Base-by-base conservation (phyloP, 2,797 vertebrate species). In the Rhinichthys osculus region DNA sequence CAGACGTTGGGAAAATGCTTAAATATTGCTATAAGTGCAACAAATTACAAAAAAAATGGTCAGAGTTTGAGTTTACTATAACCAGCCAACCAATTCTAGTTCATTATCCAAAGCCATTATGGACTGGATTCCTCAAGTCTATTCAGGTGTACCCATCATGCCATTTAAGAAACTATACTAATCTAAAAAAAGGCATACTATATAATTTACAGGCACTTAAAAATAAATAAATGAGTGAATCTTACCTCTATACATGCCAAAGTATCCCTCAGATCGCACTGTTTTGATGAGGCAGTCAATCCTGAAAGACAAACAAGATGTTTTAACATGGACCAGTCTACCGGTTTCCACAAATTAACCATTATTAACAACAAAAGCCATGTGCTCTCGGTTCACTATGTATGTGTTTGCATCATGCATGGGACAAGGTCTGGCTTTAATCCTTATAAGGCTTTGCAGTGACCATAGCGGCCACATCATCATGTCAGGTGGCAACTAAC, bases 231-330 rank as follows among this genome's bases (percentile, higher is more conserved):
- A 70, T 85, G 74, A 52, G 80, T 67, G 27, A 82, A 47, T 92
- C 94, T 95, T 96, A 97, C 96, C 96, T 97, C 96, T 96, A 88
- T 97, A 97, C 96, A 97, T 97, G 87, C 96, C 97, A 93, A 97
- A 97, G 91, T 94, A 97, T 4, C 96, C 97, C 89, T 97, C 96
- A 44, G 96, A 94, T 84, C 93, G 93, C 64, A 97, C 93, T 0
- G 96, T 97, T 92, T 97, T 97, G 84, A 96, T 89, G 88, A 97
- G 94, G 92, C 97, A 97, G 92, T 97, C 96, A 93, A 97, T 91
- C 94, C 96, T 97, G 44, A 27, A 87, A n/a, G 70, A 82, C 35
- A 33, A 85, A 5, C 64, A 74, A 38, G 33, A 14, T 3, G 86
- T 67, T 38, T 81, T 73, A 33, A 23, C 4, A 67, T 62, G 59